Evolutionary conservation across 2,113 vertebrate genomes (phyloP).

Genomic region (Fukomys damarensis): DNA sequence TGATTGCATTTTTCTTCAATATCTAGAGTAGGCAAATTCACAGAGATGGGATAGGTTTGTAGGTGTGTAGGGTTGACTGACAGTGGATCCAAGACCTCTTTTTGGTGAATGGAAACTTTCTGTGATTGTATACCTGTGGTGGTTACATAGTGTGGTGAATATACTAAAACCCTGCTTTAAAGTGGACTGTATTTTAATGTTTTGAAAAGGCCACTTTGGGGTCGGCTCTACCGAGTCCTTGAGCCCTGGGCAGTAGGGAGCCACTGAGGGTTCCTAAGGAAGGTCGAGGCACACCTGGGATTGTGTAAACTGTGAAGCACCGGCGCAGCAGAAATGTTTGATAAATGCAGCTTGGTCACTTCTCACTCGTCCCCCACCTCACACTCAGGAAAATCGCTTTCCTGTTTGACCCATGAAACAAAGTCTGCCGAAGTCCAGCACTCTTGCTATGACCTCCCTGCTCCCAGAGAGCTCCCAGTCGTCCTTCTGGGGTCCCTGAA

Average conservation of each 20-base stretch:
- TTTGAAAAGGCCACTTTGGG: not conserved
- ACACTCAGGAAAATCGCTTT: not conserved
- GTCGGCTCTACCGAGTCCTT: not conserved
- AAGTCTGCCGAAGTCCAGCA: not conserved
- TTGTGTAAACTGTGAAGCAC: accelerated
- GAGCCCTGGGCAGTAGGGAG: not conserved
- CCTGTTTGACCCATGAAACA: not conserved
- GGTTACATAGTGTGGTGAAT: not conserved
- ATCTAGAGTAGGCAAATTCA: not conserved
- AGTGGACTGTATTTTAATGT: not conserved
- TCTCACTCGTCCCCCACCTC: too few species aligned
- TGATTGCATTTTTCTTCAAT: not conserved
- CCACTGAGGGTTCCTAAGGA: not conserved
- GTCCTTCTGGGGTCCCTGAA: not conserved
- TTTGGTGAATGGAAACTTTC: not conserved
- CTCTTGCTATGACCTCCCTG: not conserved
- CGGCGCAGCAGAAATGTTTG: not conserved
- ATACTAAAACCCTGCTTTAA: not conserved
- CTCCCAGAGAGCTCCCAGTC: too few species aligned
- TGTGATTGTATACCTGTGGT: not conserved
- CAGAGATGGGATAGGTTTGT: not conserved
- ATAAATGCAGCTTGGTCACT: not conserved
- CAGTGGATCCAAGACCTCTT: not conserved
- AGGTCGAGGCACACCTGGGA: accelerated
- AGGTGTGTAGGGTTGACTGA: not conserved